Base-by-base conservation (phyloP, 2,888 invertebrate genomes). In the Drosophila mercatorum region DNA sequence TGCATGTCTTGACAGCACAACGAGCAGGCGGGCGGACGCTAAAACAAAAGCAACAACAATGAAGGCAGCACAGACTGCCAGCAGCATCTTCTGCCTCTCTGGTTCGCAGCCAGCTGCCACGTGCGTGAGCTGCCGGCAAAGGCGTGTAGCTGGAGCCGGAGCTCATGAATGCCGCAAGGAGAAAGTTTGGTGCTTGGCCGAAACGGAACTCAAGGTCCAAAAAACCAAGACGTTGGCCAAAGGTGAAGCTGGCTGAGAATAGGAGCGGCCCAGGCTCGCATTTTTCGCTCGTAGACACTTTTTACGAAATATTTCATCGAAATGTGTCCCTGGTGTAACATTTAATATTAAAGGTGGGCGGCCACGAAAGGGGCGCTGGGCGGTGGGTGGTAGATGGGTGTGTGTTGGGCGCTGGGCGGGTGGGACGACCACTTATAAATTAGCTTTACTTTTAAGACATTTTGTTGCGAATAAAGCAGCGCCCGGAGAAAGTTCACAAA, bases 311-410 rank as follows among this genome's bases (percentile, higher is more conserved):
- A 93, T 92, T 92, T 93, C 93, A 93, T 93, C 92, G 92, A 93
- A 93, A 93, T 93, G 93, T 92, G 92, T 93, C 93, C 92, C 93
- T 89, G 79, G 93, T 89, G 93, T 92, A 91, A 92, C 92, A 93
- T 93, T 92, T 91, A 91, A 91, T 90, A 91, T 91, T 85, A 87
- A 87, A 90, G 87, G 88, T 88, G 86, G 88, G 84, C 74, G 81
- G 62, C 49, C 62, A 40, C 52, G 52, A 38, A 44, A 31, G 31
- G 47, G 60, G 74, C 28, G 47, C 17, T 64, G 57, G 47, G 56
- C 11, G 71, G 40, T 60, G 68, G 57, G 61, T 60, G 40, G 36
- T 66, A 56, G 43, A 49, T 4, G 53, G 28, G 60, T 71, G 72
- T 68, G 59, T 52, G 68, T 46, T 62, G 69, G 59, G 63, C 67